Percentiles rank a stretch among this genome's conserved stretches.
Conservation (phyloP, 2,113 vertebrate species). For the Jacana jacana region DNA sequence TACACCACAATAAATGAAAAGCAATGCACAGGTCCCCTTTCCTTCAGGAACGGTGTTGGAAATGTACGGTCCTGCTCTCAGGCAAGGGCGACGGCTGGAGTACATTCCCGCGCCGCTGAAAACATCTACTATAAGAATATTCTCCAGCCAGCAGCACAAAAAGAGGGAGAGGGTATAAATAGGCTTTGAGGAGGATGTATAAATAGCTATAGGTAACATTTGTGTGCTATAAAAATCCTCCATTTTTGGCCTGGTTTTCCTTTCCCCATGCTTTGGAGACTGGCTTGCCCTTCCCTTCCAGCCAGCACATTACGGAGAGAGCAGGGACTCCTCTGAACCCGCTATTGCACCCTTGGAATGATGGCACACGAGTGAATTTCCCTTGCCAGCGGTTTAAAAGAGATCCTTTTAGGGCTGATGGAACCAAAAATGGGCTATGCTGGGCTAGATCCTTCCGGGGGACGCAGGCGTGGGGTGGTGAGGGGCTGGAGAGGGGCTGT, state of each 20-base stretch:
- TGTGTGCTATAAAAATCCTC: not conserved
- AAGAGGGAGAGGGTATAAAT: not conserved
- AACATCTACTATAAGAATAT: not conserved
- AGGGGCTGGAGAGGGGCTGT: not conserved
- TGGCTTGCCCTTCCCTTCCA: not conserved
- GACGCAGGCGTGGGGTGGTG: fast-evolving
- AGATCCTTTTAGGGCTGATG: not conserved
- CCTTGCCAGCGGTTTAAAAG: not conserved
- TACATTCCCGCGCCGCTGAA: not conserved
- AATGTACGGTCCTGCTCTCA: not conserved
- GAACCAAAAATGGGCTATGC: not conserved
- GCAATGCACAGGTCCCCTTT: not conserved
- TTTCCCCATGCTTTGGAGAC: not conserved
- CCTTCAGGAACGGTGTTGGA: not conserved
- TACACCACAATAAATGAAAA: not conserved
- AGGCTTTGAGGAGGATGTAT: conserved; percentile 15
- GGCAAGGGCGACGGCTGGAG: not conserved
- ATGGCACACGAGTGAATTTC: fast-evolving
- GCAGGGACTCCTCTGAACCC: not conserved
- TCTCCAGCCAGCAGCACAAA: conserved; percentile 31
- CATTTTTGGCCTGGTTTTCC: not conserved
- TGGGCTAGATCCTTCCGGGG: not conserved
- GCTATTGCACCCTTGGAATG: fast-evolving
- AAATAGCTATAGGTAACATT: conserved; percentile 48
- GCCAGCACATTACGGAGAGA: not conserved